Evolutionary conservation across 2,888 invertebrate genomes (phyloP).

Genomic region (Bombylius major): DNA sequence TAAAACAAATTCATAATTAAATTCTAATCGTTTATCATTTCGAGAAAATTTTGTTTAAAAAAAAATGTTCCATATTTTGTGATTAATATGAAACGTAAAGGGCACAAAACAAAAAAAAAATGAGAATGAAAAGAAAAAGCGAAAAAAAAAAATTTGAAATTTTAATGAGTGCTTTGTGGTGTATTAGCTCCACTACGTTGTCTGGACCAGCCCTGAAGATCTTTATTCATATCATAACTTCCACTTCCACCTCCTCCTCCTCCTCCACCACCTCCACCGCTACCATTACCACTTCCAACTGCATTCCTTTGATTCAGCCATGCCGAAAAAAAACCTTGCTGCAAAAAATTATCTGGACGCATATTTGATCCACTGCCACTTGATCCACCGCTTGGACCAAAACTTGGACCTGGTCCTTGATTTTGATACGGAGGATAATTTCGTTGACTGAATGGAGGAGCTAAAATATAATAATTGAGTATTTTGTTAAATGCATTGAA

Average conservation of each 20-base stretch:
- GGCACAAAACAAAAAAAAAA: no score
- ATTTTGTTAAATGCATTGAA: background rate
- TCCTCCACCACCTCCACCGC: background rate
- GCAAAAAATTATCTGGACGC: slow-evolving; percentile 27
- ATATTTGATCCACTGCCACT: slow-evolving; percentile 45
- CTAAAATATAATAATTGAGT: background rate
- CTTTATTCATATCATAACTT: background rate
- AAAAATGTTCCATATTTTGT: no score
- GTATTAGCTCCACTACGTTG: slow-evolving; percentile 7
- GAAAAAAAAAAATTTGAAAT: background rate
- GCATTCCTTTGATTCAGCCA: background rate
- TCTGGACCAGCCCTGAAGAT: slow-evolving; percentile 11
- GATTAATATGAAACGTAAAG: no score
- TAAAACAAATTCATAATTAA: background rate
- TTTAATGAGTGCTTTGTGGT: slow-evolving; percentile 4
- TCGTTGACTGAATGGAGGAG: background rate
- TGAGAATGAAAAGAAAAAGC: no score
- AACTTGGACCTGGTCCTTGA: background rate
- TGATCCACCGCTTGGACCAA: slow-evolving; percentile 23
- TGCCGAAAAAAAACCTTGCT: slow-evolving; percentile 17
- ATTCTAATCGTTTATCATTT: background rate
- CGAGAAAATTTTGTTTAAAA: no score
- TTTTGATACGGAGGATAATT: background rate
- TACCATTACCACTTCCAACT: background rate
- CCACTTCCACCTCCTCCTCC: no score